Base-by-base conservation (phyloP, 2,888 invertebrate species). In the Steinernema scapterisci region DNA sequence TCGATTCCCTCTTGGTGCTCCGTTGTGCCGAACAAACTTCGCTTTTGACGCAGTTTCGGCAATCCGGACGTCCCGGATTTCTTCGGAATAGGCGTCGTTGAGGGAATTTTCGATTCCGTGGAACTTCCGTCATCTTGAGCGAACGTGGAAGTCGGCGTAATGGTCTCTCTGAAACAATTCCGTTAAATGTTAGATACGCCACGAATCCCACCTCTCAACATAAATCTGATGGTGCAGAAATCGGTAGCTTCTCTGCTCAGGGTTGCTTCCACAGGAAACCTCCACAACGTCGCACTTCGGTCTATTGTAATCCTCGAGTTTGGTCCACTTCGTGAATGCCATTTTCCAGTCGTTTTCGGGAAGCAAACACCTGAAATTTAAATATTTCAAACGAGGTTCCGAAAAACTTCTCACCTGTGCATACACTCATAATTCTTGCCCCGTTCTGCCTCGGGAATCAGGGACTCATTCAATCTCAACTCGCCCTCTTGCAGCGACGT, bases 251-350 rank as follows among this genome's bases (percentile, higher is more conserved):
- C 45, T 21, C 23, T 63, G n/a, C 6, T 52, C 21, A 13, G 63
- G 63, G 27, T 46, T 31, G 19, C 52, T 44, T 45, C 51, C 46
- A 45, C 75, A 75, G 11, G 56, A 25, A 23, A 63, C 48, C n/a
- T 75, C 75, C 27, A 75, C 31, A 13, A 73, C 51, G 31, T 75
- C 75, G 43, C 75, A 75, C n/a, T 56, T 38, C 21, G 75, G 75
- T 16, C 45, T 23, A 19, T 25, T 43, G 7, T 54, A 51, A 5
- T 48, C 25, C 19, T 45, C 46, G 23, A 74, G 46, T n/a, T 13
- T 23, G 44, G 38, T 43, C 72, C 72, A 74, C 16, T 75, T n/a
- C 9, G 43, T 56, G n/a, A 54, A 51, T 21, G 46, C 11, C 7
- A 51, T 48, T 16, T 48, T 75, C n/a, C 74, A 27, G 48, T 73